A percentile compares a stretch with the other conserved stretches of the same genome.
Conservation (phyloP, 2,113 vertebrate genomes). For the Otus sunia region DNA sequence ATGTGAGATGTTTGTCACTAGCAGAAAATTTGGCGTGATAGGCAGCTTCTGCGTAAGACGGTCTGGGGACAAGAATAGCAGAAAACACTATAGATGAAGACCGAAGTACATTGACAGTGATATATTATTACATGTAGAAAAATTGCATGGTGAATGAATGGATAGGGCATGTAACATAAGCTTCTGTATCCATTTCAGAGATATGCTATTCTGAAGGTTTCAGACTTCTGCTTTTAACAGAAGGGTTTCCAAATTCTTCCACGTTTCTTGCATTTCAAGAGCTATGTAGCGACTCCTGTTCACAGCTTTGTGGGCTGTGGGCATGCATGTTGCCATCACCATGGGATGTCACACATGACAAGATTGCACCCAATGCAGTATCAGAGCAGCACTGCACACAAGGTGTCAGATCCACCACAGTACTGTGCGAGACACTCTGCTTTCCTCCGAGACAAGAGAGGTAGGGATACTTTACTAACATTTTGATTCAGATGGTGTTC, state of each 20-base stretch:
- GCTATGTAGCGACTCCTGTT: neutral
- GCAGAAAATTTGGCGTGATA: neutral
- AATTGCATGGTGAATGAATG: neutral
- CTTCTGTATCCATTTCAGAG: neutral
- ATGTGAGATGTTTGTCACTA: neutral
- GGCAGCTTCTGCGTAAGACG: neutral
- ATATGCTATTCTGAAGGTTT: neutral
- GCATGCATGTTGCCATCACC: neutral
- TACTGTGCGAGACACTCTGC: neutral
- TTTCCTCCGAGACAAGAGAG: neutral
- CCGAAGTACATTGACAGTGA: neutral
- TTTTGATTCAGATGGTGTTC: neutral
- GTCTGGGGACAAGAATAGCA: slow-evolving; percentile 31
- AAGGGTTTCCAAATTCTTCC: neutral
- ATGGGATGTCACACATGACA: rapidly evolving
- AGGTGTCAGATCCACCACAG: neutral
- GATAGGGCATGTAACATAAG: neutral
- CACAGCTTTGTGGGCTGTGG: neutral
- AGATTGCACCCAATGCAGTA: rapidly evolving
- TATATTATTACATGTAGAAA: neutral
- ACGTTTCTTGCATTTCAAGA: neutral
- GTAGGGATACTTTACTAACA: neutral
- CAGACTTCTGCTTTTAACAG: neutral
- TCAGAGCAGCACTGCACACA: rapidly evolving
- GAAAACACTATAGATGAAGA: neutral